Conservation (phyloP, 1,140 invertebrate species). For the Drosophila carrolli region DNA sequence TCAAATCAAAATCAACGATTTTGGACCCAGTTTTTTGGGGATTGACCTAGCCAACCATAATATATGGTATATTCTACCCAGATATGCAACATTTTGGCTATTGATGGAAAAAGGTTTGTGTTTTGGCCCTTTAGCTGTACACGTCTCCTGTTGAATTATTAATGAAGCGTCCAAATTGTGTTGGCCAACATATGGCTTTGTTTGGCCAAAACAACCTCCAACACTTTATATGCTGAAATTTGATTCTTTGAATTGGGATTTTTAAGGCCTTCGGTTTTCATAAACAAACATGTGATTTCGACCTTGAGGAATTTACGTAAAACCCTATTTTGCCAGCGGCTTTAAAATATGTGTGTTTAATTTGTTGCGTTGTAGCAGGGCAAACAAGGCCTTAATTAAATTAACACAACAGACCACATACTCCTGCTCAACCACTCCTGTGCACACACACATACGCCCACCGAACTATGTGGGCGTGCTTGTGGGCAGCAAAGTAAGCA, state of each 20-base stretch:
- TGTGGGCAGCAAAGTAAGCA: slow-evolving; percentile 68
- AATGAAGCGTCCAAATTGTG: slow-evolving; percentile 62
- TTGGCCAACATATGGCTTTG: slow-evolving; percentile 46
- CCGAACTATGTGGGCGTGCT: slow-evolving; percentile 47
- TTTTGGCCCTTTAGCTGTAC: slow-evolving; percentile 21
- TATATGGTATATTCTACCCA: slow-evolving; percentile 28
- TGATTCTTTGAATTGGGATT: slow-evolving; percentile 43
- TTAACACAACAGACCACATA: slow-evolving; percentile 75
- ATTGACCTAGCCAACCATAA: slow-evolving; percentile 37
- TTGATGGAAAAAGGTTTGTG: slow-evolving; percentile 70
- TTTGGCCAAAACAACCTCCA: slow-evolving; percentile 46
- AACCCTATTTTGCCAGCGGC: slow-evolving; percentile 17
- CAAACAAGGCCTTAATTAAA: slow-evolving; percentile 67
- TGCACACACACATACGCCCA: slow-evolving; percentile 12
- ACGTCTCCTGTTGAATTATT: slow-evolving; percentile 74
- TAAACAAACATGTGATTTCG: slow-evolving; percentile 14
- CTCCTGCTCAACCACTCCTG: slow-evolving; percentile 29
- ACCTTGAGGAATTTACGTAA: slow-evolving; percentile 26
- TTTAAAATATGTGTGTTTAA: slow-evolving; percentile 34
- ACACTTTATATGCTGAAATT: slow-evolving; percentile 55
- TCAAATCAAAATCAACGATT: background rate
- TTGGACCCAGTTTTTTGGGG: background rate
- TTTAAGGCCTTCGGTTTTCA: slow-evolving; percentile 2
- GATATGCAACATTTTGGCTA: slow-evolving; percentile 57
- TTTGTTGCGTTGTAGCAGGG: slow-evolving; percentile 29